Percentiles rank a stretch among this genome's conserved stretches.
These are phyloP conservation scores for Pao palembangensis DNA, from an alignment of 2,113 vertebrate genomes.

Conservation along the genomic window DNA sequence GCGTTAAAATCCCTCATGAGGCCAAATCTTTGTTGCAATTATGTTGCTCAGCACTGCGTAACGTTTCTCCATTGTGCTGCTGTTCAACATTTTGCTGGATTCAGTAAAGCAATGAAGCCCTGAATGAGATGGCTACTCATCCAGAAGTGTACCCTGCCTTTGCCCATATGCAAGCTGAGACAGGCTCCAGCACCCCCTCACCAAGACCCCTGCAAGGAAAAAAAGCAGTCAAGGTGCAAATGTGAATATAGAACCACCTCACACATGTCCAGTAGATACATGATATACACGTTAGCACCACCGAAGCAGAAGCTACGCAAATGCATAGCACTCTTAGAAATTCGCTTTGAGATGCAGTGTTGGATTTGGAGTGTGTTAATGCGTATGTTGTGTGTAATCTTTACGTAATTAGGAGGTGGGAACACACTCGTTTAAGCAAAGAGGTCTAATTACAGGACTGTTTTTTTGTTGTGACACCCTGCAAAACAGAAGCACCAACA, in stretches of 20 bases:
- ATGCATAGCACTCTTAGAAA: no score
- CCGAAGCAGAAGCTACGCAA: no score
- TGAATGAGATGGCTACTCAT: no score
- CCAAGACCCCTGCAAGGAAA: no score
- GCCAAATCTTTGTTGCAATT: conserved; percentile 24
- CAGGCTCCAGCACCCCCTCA: no score
- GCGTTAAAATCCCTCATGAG: conserved; percentile 16
- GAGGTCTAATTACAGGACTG: conserved; percentile 15
- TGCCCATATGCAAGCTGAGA: no score
- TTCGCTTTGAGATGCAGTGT: not conserved
- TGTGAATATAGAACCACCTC: no score
- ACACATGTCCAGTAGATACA: no score
- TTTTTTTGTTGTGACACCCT: conserved; percentile 4
- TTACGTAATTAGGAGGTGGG: not conserved
- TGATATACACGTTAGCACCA: no score
- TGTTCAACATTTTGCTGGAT: not conserved
- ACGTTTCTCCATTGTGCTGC: conserved; percentile 3
- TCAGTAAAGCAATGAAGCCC: no score
- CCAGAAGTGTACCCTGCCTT: no score
- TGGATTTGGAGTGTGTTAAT: not conserved
- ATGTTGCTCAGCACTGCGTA: conserved; percentile 38
- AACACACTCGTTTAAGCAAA: conserved; percentile 2
- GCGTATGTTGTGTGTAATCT: not conserved
- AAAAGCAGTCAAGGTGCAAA: no score
- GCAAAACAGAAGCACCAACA: not conserved